These are phyloP conservation scores for Dasypus novemcinctus DNA, from an alignment of 2,113 vertebrate species.

Conservation along the genomic window DNA sequence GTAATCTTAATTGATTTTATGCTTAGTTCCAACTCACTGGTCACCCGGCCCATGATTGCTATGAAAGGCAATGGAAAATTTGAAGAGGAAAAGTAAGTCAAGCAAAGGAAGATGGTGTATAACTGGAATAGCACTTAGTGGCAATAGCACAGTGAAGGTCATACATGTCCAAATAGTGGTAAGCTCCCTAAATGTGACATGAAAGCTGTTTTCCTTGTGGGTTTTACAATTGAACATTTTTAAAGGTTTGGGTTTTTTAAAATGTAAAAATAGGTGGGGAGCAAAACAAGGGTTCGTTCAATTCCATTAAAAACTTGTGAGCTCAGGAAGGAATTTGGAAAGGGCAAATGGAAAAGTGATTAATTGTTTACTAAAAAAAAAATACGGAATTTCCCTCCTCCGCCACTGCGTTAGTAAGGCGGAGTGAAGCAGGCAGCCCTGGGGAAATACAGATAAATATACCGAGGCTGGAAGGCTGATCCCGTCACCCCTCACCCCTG, in stretches of 20 bases:
- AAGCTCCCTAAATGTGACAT: background rate
- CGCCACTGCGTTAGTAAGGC: background rate
- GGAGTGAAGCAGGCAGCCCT: background rate
- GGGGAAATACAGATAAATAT: background rate
- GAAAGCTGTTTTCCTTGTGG: background rate
- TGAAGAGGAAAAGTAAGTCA: background rate
- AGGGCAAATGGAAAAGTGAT: constrained; percentile 56
- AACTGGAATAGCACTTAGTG: background rate
- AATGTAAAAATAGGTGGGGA: constrained; percentile 36
- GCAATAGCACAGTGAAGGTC: background rate
- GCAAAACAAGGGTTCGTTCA: background rate
- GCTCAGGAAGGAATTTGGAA: constrained; percentile 48
- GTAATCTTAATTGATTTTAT: constrained; percentile 24
- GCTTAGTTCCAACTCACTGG: constrained; percentile 40
- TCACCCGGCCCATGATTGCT: background rate
- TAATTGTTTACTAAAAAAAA: constrained; percentile 51
- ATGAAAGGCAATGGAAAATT: background rate
- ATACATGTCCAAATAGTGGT: background rate
- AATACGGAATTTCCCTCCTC: constrained; percentile 44
- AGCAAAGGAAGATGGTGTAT: background rate
- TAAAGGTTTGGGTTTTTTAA: background rate
- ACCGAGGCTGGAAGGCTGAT: background rate
- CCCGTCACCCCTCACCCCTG: background rate
- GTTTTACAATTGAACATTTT: background rate
- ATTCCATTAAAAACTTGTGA: constrained; percentile 29